Base-by-base conservation (phyloP, 2,113 vertebrate genomes). In the Actinemys pallida region DNA sequence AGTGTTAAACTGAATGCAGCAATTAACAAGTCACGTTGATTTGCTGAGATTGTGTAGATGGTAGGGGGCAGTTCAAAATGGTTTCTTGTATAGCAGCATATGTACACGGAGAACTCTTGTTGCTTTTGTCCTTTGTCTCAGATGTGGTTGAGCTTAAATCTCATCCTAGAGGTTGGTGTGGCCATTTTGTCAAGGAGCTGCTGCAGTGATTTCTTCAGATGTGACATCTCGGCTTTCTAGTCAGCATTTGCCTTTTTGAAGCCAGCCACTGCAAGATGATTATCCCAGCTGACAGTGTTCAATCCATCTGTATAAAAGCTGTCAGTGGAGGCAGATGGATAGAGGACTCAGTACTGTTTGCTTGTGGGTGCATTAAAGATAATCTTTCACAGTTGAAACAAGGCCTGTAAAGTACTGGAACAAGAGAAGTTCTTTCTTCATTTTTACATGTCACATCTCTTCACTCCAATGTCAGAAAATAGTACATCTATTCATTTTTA, bases 401-500 rank as follows among this genome's bases (percentile, higher is more conserved):
- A 19, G 87, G 24, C 4, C 65, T 89, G 76, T 86, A 42, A 75
- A 75, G 39, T 24, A 25, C 17, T 42, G 39, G 39, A 45, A 75
- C 22, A 42, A 42, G 72, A n/a, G 39, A 42, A 89, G 35, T 54
- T 62, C 85, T 92, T 22, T 10, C 39, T 92, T 93, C 83, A 42
- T 53, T 90, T 90, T 93, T 78, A 42, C 42, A 89, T 35, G 39
- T 39, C 24, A 3, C 7, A 82, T 86, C 83, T 91, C 95, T 31
- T 90, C 84, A 27, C 49, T 88, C 39, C 92, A 85, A 72, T 45
- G 1, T 86, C 54, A 84, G 90, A 82, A 84, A 83, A 86, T 92
- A 50, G 25, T 62, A 47, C 76, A 47, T 84, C 5, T 89, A 75
- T 94, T 89, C 65, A 20, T 72, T 92, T 92, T 95, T 92, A 84